Base-by-base conservation (phyloP, 2,113 vertebrate species). In the Poicephalus gulielmi region DNA sequence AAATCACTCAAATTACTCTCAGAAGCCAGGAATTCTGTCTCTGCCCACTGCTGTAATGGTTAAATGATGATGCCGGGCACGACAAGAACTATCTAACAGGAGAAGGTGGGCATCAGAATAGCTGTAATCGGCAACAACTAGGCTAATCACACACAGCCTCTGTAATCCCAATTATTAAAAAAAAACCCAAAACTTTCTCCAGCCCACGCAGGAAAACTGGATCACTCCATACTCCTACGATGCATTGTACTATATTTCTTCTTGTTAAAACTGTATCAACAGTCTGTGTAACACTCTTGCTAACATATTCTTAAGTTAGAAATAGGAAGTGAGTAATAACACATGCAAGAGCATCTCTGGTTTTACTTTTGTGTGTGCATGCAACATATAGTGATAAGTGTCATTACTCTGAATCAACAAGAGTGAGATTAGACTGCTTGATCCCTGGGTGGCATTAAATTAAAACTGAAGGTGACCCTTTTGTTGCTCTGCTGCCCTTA, bases 161-260 rank as follows among this genome's bases (percentile, higher is more conserved):
- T 94, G 80, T 86, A 95, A 97, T 92, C 41, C 13, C 2, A 95
- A 83, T 73, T 88, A 71, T 91, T 78, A 23, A 94, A 96, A 96
- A 49, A 44, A 94, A 95, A 94, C 67, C 7, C 9, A 39, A 39
- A 39, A 57, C 60, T 83, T 97, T 95, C 50, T 80, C 71, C 96
- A 97, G 35, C 96, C 97, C 94, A 97, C 97, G 95, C 83, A 95
- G 63, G 86, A 95, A 93, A 97, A 96, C 46, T 83, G 50, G 74
- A 91, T 92, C 50, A 83, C 93, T 97, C 84, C 16, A 31, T 69
- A 95, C 96, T 95, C 96, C 96, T 90, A 95, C 92, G 2, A 75
- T 33, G 39, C 81, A 95, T 95, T 96, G 95, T 95, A 96, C 71
- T 96, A 14, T 49, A 80, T 79, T 92, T 81, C 83, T 88, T 74